phyloP scores from a whole-genome alignment of 2,888 invertebrate genomes.

The Ophion costatus region DNA sequence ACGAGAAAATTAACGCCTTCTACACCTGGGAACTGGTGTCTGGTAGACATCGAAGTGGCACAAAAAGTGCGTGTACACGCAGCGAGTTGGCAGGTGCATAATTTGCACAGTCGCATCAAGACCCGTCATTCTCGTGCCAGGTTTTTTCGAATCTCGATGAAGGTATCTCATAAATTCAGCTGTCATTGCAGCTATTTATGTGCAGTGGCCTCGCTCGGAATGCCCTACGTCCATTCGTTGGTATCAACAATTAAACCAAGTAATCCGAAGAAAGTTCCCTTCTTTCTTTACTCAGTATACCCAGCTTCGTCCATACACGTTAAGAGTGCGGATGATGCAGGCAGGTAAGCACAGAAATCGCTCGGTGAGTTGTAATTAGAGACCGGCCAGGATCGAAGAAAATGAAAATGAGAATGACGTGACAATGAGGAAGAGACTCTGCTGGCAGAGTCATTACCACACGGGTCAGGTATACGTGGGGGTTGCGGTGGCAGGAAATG shows the following conservation, averaged over 20 bases:
- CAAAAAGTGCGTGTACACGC: not conserved
- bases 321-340: not conserved
- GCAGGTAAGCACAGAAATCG: not conserved
- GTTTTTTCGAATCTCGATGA: not conserved
- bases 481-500: slow-evolving; percentile 60
- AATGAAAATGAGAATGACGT: slow-evolving; percentile 32
- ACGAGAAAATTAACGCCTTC: too few species aligned
- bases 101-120: not conserved
- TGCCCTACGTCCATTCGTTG: not conserved
- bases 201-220: not conserved
- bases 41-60: too few species aligned
- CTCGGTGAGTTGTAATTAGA: not conserved
- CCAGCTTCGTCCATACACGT: not conserved
- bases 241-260: not conserved
- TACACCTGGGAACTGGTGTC: too few species aligned
- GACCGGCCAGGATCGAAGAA: not conserved
- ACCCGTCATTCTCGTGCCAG: not conserved
- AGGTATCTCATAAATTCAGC: not conserved
- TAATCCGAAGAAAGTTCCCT: not conserved
- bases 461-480: slow-evolving; percentile 25
- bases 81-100: not conserved
- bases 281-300: not conserved
- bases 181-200: too few species aligned
- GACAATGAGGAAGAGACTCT: slow-evolving; percentile 35
- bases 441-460: slow-evolving; percentile 58